phyloP scores from a whole-genome alignment of 1,140 invertebrate species.

The Bombus confusus region DNA sequence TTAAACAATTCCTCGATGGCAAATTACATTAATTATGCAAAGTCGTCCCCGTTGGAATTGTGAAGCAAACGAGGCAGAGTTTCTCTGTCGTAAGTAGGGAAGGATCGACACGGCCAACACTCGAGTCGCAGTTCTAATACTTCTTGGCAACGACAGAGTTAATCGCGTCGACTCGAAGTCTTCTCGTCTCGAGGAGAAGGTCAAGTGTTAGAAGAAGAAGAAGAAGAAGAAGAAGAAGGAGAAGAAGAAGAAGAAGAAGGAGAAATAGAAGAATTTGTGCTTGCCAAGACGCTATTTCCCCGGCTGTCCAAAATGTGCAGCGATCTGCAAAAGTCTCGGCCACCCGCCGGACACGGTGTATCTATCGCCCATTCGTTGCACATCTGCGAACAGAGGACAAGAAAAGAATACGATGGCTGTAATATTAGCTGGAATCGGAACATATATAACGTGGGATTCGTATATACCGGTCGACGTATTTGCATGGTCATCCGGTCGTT shows the following conservation, averaged over 20 bases:
- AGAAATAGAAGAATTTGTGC: slow-evolving; percentile 60
- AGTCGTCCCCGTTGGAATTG: background rate
- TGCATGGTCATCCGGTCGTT: background rate
- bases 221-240: slow-evolving; percentile 21
- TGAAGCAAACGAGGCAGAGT: background rate
- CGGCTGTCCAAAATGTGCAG: slow-evolving; percentile 86
- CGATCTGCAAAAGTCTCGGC: slow-evolving; percentile 86
- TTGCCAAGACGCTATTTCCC: slow-evolving; percentile 84
- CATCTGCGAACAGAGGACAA: slow-evolving; percentile 75
- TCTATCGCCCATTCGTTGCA: slow-evolving; percentile 87
- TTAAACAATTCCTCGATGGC: too few species aligned
- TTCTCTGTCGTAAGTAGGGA: background rate
- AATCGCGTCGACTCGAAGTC: slow-evolving; percentile 19
- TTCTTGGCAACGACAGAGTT: slow-evolving; percentile 29
- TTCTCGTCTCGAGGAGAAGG: background rate
- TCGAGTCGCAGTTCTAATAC: background rate
- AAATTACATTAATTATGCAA: slow-evolving; percentile 26
- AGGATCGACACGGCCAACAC: too few species aligned
- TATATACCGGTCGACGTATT: background rate
- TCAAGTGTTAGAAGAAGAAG: background rate
- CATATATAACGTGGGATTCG: background rate
- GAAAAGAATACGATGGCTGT: background rate
- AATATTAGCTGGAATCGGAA: background rate
- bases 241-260: slow-evolving; percentile 7
- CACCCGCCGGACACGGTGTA: slow-evolving; percentile 85